Percentiles rank a stretch among this genome's conserved stretches.
These are phyloP conservation scores for Siniperca scherzeri DNA, from an alignment of 2,797 vertebrate species.

Conservation along the genomic window DNA sequence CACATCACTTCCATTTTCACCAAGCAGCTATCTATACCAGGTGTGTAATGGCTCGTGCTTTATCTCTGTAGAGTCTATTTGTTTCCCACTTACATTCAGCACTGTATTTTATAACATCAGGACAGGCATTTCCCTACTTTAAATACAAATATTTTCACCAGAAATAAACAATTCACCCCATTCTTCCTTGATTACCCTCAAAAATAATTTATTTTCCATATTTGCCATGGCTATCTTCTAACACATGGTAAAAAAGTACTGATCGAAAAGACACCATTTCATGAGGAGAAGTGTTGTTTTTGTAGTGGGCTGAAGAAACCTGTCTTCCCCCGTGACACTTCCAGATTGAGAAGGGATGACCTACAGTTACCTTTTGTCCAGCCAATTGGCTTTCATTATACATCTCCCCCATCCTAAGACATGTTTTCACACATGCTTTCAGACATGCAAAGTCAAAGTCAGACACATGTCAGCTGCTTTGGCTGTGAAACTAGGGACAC, in stretches of 20 bases:
- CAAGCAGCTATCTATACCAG: constrained; percentile 27
- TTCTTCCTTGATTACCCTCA: background rate
- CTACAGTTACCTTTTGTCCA: constrained; percentile 29
- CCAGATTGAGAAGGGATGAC: constrained; percentile 22
- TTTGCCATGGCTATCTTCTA: background rate
- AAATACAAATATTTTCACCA: background rate
- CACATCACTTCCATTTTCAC: constrained; percentile 34
- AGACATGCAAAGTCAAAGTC: constrained; percentile 29
- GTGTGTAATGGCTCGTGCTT: constrained; percentile 12
- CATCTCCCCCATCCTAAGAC: constrained; percentile 11
- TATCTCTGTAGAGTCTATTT: constrained; percentile 27
- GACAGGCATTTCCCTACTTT: background rate
- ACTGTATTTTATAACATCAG: constrained; percentile 25
- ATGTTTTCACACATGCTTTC: constrained; percentile 25
- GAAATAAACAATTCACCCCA: background rate
- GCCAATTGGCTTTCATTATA: constrained; percentile 25
- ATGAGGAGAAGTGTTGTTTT: background rate
- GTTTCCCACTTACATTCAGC: constrained; percentile 13
- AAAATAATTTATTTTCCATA: background rate
- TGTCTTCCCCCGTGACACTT: constrained; percentile 13
- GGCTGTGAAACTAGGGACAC: constrained; percentile 1
- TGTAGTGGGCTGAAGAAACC: background rate
- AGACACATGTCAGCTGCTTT: background rate
- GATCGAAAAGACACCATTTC: background rate
- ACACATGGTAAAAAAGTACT: background rate